A percentile compares a stretch with the other conserved stretches of the same genome.
phyloP scores from a whole-genome alignment of 2,113 vertebrate genomes.

The Climacteris rufus region DNA sequence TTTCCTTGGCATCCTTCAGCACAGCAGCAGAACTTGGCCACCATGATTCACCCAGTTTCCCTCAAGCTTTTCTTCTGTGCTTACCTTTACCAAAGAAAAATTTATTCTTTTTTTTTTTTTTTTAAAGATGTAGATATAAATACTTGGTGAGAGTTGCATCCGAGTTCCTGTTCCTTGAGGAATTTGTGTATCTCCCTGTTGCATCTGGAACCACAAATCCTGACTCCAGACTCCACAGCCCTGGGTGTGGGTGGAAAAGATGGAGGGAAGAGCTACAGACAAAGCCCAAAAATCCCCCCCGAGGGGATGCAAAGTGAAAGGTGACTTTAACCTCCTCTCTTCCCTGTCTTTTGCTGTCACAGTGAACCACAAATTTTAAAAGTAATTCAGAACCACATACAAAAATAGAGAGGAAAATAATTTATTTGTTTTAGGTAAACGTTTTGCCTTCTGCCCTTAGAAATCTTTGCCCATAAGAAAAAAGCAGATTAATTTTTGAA shows the following conservation, averaged over 20 bases:
- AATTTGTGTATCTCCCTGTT: not conserved
- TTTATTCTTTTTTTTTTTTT: not conserved
- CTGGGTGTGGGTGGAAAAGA: not conserved
- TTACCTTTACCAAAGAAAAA: not conserved
- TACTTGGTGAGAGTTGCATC: not conserved
- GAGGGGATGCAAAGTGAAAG: not conserved
- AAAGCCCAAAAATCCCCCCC: not conserved
- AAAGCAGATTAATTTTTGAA: not conserved
- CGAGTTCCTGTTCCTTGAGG: not conserved
- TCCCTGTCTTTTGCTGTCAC: not conserved
- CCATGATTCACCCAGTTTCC: constrained; percentile 34
- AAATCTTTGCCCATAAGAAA: not conserved
- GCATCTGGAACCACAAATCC: constrained; percentile 17
- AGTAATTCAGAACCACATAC: rapidly evolving
- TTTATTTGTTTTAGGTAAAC: not conserved
- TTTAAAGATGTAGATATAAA: not conserved
- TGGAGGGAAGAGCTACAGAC: not conserved
- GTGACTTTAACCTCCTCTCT: not conserved
- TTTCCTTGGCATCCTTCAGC: constrained; percentile 31
- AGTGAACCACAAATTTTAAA: not conserved
- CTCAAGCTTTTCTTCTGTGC: constrained; percentile 42
- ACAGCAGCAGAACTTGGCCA: not conserved
- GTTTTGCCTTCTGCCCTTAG: not conserved
- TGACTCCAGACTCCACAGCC: not conserved
- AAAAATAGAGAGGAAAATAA: not conserved